phyloP scores from a whole-genome alignment of 1,140 invertebrate genomes.

The Diabrotica undecimpunctata region DNA sequence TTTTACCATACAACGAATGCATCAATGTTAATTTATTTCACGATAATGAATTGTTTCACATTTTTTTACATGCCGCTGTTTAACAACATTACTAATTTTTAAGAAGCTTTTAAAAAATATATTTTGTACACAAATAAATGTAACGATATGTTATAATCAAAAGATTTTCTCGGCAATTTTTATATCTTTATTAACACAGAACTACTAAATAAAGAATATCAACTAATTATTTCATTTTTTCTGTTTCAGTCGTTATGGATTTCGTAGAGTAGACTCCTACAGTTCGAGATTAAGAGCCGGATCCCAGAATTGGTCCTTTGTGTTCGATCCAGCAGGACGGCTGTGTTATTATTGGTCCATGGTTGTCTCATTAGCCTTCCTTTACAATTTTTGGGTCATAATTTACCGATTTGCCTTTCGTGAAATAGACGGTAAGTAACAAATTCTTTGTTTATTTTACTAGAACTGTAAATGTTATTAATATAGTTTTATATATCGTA shows the following conservation, averaged over 20 bases:
- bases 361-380: conserved; percentile 95
- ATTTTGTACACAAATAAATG: too few relatives aligned
- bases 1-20: too few relatives aligned
- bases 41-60: too few relatives aligned
- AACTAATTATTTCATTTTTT: conserved; percentile 4
- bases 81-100: too few relatives aligned
- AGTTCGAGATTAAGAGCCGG: conserved; percentile 51
- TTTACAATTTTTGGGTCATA: conserved; percentile 99
- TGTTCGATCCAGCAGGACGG: conserved; percentile 86
- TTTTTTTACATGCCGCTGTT: too few relatives aligned
- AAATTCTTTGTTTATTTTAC: background rate
- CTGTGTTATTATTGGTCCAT: conserved; percentile 96
- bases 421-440: conserved; percentile 75
- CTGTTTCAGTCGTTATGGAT: conserved; percentile 49
- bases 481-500: too few relatives aligned
- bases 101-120: too few relatives aligned
- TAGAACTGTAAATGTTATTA: background rate
- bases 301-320: conserved; percentile 81
- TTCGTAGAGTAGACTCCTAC: conserved; percentile 45
- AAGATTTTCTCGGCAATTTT: too few relatives aligned
- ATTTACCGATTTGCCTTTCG: conserved; percentile 97
- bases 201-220: too few relatives aligned
- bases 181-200: too few relatives aligned
- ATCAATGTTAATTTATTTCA: too few relatives aligned
- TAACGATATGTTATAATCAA: too few relatives aligned